Conservation (phyloP, 2,113 vertebrate species). For the Pterocles gutturalis region DNA sequence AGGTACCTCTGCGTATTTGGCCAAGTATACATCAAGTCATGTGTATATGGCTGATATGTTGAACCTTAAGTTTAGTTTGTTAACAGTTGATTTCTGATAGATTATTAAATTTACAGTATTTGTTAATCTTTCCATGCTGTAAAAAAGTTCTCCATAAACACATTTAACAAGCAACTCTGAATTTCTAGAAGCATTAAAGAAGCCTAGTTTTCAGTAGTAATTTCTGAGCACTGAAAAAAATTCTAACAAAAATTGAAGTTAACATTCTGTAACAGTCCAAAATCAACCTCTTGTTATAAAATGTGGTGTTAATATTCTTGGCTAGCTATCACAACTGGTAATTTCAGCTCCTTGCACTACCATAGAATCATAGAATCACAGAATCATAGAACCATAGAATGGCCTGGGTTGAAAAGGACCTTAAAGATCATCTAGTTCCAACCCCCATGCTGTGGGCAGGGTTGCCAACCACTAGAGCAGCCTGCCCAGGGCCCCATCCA, state of each 20-base stretch:
- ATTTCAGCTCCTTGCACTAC: neutral
- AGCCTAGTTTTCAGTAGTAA: neutral
- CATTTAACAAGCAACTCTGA: neutral
- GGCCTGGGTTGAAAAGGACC: no score
- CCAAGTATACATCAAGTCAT: neutral
- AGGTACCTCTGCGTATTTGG: neutral
- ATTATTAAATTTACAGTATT: neutral
- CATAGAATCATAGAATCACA: accelerated
- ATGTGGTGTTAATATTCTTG: neutral
- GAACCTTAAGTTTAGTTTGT: neutral
- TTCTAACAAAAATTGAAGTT: neutral
- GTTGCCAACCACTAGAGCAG: no score
- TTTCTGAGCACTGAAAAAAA: neutral
- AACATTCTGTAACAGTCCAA: neutral
- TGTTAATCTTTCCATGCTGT: neutral
- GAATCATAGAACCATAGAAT: no score
- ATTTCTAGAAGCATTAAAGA: neutral
- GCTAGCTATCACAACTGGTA: neutral
- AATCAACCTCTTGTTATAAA: neutral
- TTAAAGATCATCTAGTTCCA: no score
- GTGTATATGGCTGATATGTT: neutral
- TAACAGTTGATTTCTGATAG: neutral
- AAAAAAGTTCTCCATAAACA: neutral
- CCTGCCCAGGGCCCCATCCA: no score
- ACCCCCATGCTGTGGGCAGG: no score